Percentiles rank a stretch among this genome's conserved stretches.
Evolutionary conservation across 2,797 vertebrate genomes (phyloP).

Genomic region (Taeniopygia guttata): DNA sequence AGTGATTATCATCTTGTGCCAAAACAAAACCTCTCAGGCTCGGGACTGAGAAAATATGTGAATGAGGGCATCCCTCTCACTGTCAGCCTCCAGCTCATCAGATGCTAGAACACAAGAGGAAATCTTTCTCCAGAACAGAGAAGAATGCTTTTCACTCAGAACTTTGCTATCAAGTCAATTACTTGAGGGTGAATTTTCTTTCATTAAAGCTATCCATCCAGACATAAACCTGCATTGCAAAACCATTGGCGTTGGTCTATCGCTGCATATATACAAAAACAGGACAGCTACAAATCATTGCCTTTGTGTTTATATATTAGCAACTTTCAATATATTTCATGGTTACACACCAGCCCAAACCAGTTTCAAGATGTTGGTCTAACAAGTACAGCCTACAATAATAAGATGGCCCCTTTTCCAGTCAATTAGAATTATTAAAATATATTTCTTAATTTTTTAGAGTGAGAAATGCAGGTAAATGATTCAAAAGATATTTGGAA

Average conservation of each 20-base stretch:
- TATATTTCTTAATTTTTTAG: not conserved
- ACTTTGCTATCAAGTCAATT: not conserved
- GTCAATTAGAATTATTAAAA: not conserved
- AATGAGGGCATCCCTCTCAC: not conserved
- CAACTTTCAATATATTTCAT: not conserved
- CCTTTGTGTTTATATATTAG: not conserved
- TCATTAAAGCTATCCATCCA: not conserved
- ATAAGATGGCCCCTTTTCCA: not conserved
- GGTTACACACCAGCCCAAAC: not conserved
- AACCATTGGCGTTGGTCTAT: not conserved
- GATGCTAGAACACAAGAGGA: not conserved
- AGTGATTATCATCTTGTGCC: not conserved
- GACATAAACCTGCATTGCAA: not conserved
- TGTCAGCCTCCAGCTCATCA: not conserved
- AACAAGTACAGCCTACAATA: not conserved
- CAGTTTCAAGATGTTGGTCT: not conserved
- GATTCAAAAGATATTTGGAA: not conserved
- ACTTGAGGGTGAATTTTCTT: not conserved
- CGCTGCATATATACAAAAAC: not conserved
- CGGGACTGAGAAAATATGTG: not conserved
- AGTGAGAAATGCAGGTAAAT: not conserved
- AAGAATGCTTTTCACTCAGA: not conserved
- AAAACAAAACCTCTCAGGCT: not conserved
- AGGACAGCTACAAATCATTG: not conserved
- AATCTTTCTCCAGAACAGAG: not conserved